These are phyloP conservation scores for Thermophis baileyi DNA, from an alignment of 2,113 vertebrate genomes.

Conservation along the genomic window DNA sequence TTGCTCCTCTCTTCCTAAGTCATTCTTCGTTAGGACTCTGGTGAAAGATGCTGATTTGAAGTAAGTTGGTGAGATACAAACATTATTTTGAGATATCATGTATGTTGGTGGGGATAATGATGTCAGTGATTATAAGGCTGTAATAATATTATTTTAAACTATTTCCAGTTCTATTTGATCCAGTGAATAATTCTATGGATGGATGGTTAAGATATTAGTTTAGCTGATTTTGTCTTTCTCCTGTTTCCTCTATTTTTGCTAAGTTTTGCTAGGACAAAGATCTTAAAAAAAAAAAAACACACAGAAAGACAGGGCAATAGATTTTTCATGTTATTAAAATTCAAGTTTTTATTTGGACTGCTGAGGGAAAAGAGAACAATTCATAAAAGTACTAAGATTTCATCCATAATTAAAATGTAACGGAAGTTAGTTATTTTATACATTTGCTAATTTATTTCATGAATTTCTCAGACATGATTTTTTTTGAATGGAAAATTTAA, in stretches of 20 bases:
- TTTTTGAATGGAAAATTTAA: neutral
- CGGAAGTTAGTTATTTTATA: neutral
- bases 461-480: neutral
- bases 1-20: neutral
- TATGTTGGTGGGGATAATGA: neutral
- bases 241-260: neutral
- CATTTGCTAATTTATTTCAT: neutral
- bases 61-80: neutral
- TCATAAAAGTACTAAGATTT: neutral
- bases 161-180: neutral
- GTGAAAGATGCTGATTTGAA: neutral
- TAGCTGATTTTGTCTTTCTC: neutral
- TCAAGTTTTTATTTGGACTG: neutral
- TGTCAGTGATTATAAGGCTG: neutral
- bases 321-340: neutral
- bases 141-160: neutral
- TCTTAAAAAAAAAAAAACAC: neutral
- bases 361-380: neutral
- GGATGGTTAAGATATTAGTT: neutral
- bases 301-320: neutral
- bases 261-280: neutral
- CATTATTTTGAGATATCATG: neutral
- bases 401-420: neutral
- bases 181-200: neutral
- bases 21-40: accelerated